Percentiles rank a stretch among this genome's conserved stretches.
Conservation (phyloP, 2,888 invertebrate species). For the Colostygia pectinataria region DNA sequence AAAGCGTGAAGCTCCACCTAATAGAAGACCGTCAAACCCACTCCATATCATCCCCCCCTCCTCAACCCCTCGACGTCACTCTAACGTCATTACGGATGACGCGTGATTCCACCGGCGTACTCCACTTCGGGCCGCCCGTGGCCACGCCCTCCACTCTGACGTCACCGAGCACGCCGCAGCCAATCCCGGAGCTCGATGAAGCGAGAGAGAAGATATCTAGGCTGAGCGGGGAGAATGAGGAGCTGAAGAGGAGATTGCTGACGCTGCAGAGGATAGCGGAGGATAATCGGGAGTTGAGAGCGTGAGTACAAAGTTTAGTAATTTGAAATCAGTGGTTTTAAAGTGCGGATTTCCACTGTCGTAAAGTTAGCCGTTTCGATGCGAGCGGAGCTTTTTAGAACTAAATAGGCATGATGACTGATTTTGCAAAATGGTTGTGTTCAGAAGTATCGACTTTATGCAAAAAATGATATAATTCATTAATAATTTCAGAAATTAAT, state of each 20-base stretch:
- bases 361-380: too few relatives aligned
- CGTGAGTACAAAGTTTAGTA: too few relatives aligned
- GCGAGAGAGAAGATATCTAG: constrained; percentile 64
- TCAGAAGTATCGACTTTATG: too few relatives aligned
- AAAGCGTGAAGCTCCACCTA: constrained; percentile 89
- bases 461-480: too few relatives aligned
- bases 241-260: constrained; percentile 70
- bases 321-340: too few relatives aligned
- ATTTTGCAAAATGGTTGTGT: too few relatives aligned
- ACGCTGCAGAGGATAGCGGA: constrained; percentile 79
- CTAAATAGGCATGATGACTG: too few relatives aligned
- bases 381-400: too few relatives aligned
- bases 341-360: too few relatives aligned
- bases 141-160: constrained; percentile 51
- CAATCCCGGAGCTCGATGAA: constrained; percentile 71
- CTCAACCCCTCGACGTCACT: constrained; percentile 89
- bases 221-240: constrained; percentile 74
- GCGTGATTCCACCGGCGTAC: constrained; percentile 88
- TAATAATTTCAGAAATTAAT: too few relatives aligned
- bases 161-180: constrained; percentile 57
- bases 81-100: constrained; percentile 87
- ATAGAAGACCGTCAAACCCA: constrained; percentile 93
- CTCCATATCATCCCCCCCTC: constrained; percentile 90
- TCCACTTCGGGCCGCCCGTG: constrained; percentile 86
- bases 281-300: constrained; percentile 77